phyloP scores from a whole-genome alignment of 2,113 vertebrate species.

The Gadus macrocephalus region DNA sequence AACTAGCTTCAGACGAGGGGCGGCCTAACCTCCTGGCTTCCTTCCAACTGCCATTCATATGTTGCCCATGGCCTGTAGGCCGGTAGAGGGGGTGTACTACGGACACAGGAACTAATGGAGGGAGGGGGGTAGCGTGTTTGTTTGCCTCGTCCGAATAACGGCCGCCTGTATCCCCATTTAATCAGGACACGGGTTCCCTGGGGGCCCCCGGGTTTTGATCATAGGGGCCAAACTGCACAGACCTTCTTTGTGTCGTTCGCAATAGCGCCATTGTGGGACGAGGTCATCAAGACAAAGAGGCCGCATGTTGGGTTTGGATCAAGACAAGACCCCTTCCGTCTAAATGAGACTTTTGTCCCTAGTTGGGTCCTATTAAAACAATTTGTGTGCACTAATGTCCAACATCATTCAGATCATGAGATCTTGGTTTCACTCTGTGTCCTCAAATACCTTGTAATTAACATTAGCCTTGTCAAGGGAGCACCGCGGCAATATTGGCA shows the following conservation, averaged over 20 bases:
- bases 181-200: conserved; percentile 51
- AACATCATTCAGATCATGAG: conserved; percentile 39
- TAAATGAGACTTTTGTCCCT: conserved; percentile 15
- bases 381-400: conserved; percentile 37
- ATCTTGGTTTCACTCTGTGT: conserved; percentile 20
- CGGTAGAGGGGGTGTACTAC: conserved; percentile 27
- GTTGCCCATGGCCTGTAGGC: conserved; percentile 4
- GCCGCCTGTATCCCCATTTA: conserved; percentile 43
- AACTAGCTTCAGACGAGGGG: conserved; percentile 44
- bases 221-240: conserved; percentile 57
- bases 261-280: conserved; percentile 50
- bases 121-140: conserved; percentile 37
- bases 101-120: conserved; percentile 32
- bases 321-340: conserved; percentile 28
- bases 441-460: conserved; percentile 27
- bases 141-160: conserved; percentile 51
- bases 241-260: conserved; percentile 49
- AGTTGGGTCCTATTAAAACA: conserved; percentile 44
- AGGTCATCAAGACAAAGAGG: conserved; percentile 52
- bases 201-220: conserved; percentile 28
- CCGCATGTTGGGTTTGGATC: conserved; percentile 52
- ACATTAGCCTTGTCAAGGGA: neutral
- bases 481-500: conserved; percentile 1
- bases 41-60: conserved; percentile 26
- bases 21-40: conserved; percentile 37